phyloP scores from a whole-genome alignment of 2,888 invertebrate species.

The Latrodectus hesperus region DNA sequence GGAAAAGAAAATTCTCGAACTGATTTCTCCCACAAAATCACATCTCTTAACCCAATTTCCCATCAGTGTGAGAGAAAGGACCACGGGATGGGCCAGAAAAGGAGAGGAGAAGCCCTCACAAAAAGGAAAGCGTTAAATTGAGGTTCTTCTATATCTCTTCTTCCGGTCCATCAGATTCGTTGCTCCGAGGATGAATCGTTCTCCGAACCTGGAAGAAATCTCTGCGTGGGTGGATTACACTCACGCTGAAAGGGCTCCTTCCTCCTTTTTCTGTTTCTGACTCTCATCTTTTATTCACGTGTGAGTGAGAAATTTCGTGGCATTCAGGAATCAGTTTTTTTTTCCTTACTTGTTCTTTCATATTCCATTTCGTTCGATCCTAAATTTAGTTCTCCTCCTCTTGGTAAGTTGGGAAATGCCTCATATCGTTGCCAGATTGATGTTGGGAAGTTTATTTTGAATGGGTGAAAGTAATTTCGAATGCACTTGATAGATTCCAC shows the following conservation, averaged over 20 bases:
- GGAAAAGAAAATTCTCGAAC: neutral
- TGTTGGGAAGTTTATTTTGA: neutral
- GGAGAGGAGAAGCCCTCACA: neutral
- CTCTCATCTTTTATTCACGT: conserved; percentile 55
- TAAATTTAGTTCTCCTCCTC: neutral
- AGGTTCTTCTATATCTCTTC: conserved; percentile 36
- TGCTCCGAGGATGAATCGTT: conserved; percentile 31
- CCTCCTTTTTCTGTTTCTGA: neutral
- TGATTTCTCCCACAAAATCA: conserved; percentile 24
- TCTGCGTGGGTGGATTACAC: conserved; percentile 43
- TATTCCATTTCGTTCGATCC: neutral
- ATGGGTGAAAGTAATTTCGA: neutral
- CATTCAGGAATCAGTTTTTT: neutral
- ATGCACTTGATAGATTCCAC: no score
- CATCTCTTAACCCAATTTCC: conserved; percentile 44
- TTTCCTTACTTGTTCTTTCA: neutral
- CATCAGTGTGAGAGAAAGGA: neutral
- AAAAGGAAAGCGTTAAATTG: conserved; percentile 41
- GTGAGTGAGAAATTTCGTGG: conserved; percentile 13
- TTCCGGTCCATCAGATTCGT: conserved; percentile 40
- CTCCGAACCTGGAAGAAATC: conserved; percentile 11
- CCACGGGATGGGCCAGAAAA: neutral
- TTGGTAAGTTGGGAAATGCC: neutral
- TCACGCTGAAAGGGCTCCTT: conserved; percentile 30
- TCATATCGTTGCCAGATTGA: neutral